Percentiles rank a stretch among this genome's conserved stretches.
Conservation (phyloP, 2,797 vertebrate genomes). For the Typhlichthys eigenmanni region DNA sequence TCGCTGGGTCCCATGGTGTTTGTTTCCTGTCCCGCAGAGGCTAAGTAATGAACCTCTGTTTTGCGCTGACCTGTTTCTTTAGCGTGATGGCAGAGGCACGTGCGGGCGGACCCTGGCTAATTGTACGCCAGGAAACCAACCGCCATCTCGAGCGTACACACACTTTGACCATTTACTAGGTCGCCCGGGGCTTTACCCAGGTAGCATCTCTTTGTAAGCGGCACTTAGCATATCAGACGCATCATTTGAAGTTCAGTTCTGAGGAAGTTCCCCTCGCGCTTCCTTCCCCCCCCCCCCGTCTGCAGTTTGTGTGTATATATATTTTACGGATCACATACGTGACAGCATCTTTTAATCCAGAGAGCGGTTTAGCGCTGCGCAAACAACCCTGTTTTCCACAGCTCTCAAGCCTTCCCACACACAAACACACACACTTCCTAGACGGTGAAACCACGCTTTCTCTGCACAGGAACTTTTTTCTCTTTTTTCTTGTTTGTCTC, state of each 20-base stretch:
- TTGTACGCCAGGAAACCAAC: conserved; percentile 16
- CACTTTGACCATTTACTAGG: not conserved
- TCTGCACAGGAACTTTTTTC: conserved; percentile 1
- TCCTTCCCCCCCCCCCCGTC: not conserved
- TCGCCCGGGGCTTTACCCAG: not conserved
- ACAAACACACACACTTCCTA: not conserved
- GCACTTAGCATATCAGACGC: conserved; percentile 4
- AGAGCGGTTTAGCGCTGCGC: conserved; percentile 5
- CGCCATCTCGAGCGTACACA: not conserved
- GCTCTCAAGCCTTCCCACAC: not conserved
- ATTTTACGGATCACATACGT: too few relatives aligned
- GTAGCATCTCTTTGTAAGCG: not conserved
- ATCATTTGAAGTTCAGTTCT: not conserved
- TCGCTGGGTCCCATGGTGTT: conserved; percentile 29
- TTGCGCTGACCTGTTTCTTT: conserved; percentile 16
- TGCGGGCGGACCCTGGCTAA: conserved; percentile 11
- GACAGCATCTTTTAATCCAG: not conserved
- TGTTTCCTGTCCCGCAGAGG: conserved; percentile 23
- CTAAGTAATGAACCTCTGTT: conserved; percentile 53
- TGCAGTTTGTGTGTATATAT: not conserved
- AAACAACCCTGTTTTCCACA: not conserved
- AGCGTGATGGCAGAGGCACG: conserved; percentile 5
- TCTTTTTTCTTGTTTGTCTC: not conserved
- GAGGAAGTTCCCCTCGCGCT: not conserved
- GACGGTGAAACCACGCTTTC: too few relatives aligned